These are phyloP conservation scores for Cyphomyrus discorhynchus DNA, from an alignment of 2,113 vertebrate species.

Conservation along the genomic window DNA sequence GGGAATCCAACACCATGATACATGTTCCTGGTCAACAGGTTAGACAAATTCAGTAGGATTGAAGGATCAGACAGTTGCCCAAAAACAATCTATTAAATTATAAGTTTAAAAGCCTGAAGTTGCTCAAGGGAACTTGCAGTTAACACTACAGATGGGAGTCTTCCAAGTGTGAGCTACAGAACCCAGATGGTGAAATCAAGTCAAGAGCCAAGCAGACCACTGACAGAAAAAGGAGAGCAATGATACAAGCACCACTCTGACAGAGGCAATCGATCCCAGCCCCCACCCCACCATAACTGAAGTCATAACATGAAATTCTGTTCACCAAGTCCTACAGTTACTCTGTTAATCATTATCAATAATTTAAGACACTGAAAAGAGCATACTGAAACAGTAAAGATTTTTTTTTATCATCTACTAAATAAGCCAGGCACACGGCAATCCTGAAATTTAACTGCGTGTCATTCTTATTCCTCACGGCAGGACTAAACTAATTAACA, in stretches of 20 bases:
- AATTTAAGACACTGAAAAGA: not conserved
- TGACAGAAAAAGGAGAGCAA: not conserved
- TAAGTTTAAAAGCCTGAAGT: not conserved
- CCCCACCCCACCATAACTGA: not conserved
- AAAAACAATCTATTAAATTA: constrained; percentile 17
- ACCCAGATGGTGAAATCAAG: constrained; percentile 8
- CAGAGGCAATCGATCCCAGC: not conserved
- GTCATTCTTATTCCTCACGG: not conserved
- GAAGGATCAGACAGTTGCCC: not conserved
- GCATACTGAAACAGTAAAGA: not conserved
- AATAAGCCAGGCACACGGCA: not conserved
- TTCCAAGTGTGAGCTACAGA: not conserved
- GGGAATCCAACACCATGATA: not conserved
- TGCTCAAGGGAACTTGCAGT: not conserved
- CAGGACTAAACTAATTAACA: constrained; percentile 7
- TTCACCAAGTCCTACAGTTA: not conserved
- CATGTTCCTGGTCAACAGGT: not conserved
- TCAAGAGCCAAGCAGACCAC: not conserved
- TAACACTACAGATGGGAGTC: not conserved
- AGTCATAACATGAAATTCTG: not conserved
- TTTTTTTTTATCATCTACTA: no score
- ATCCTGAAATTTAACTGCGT: not conserved
- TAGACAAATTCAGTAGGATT: not conserved
- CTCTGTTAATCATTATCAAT: not conserved
- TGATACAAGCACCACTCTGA: not conserved